Conservation (phyloP, 2,113 vertebrate genomes). For the Petrocephalus zakoni region DNA sequence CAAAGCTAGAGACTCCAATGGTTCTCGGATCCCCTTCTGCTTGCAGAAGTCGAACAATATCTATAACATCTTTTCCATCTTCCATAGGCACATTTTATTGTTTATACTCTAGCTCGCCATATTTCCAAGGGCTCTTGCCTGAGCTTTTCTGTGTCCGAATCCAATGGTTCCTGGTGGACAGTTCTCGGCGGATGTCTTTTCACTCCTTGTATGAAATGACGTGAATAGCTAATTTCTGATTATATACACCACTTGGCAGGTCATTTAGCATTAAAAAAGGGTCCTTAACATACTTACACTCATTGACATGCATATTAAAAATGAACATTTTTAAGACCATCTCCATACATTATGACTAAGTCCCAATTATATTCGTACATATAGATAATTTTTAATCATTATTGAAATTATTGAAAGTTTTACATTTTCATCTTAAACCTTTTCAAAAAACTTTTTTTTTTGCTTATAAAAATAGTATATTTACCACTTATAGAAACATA, state of each 20-base stretch:
- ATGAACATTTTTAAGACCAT: not conserved
- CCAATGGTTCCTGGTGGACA: not conserved
- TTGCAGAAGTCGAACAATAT: not conserved
- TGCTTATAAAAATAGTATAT: not conserved
- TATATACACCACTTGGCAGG: not conserved
- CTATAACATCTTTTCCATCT: not conserved
- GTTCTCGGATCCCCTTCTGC: constrained; percentile 28
- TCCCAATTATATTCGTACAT: not conserved
- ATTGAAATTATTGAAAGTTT: not conserved
- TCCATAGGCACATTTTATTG: not conserved
- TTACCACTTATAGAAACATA: not conserved
- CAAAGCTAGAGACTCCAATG: not conserved
- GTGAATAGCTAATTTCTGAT: not conserved
- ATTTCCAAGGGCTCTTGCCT: not conserved
- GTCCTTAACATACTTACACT: not conserved
- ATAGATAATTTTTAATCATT: not conserved
- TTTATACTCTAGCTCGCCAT: not conserved
- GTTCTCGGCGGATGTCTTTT: not conserved
- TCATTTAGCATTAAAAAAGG: not conserved
- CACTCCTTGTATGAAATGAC: not conserved
- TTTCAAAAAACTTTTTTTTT: not conserved
- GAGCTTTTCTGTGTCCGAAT: not conserved
- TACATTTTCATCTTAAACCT: not conserved
- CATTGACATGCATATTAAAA: not conserved
- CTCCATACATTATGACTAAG: not conserved